Evolutionary conservation across 2,113 vertebrate species (phyloP).

Genomic region (Brachyhypopomus gauderio): DNA sequence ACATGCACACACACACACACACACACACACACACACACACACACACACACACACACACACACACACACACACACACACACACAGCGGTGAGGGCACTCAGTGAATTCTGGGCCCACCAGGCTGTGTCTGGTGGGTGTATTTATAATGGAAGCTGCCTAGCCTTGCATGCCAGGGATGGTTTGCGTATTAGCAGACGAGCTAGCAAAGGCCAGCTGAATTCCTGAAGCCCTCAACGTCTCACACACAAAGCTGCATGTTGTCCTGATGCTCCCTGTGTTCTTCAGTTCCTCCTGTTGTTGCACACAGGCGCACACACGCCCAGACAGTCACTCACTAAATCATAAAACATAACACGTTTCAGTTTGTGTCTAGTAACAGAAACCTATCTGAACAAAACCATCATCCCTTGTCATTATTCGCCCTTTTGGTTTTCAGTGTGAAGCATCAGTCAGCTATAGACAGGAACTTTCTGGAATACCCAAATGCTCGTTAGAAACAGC

Average conservation of each 20-base stretch:
- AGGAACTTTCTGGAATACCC: conserved; percentile 29
- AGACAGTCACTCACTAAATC: conserved; percentile 42
- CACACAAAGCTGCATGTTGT: conserved; percentile 11
- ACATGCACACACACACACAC: background rate
- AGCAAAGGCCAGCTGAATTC: conserved; percentile 66
- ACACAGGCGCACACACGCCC: conserved; percentile 50
- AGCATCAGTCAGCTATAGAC: conserved; percentile 24
- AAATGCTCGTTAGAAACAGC: conserved; percentile 22
- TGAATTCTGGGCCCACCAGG: conserved; percentile 51
- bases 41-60: conserved; percentile 14
- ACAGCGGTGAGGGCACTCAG: conserved; percentile 28
- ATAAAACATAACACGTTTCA: conserved; percentile 38
- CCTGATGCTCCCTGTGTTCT: background rate
- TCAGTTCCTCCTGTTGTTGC: background rate
- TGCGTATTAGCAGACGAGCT: conserved; percentile 65
- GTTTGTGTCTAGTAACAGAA: conserved; percentile 32
- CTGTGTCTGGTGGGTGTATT: conserved; percentile 69
- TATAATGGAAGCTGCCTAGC: conserved; percentile 67
- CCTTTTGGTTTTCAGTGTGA: conserved; percentile 5
- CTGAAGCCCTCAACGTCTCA: conserved; percentile 38
- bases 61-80: conserved; percentile 21
- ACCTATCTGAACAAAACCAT: conserved; percentile 54
- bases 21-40: background rate
- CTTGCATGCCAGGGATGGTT: conserved; percentile 64
- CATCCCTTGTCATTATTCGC: conserved; percentile 55